Evolutionary conservation across 2,113 vertebrate genomes (phyloP), one percentile per base, ranked within the genome.

Genomic region (Lasiurus borealis): DNA sequence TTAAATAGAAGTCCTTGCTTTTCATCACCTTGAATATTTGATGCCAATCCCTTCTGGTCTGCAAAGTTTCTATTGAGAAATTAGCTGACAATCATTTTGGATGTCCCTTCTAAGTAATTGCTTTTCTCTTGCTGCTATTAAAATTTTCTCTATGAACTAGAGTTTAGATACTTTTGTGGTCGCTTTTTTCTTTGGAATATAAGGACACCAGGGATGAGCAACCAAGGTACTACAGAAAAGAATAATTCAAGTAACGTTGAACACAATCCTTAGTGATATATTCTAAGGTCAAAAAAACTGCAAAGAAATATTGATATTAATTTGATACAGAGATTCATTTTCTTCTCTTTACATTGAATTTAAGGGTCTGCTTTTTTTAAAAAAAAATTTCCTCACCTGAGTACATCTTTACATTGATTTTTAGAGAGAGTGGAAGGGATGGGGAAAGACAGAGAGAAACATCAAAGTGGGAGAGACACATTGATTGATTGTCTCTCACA

Each of bases 241-340:
- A 44, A n/a, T 27, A 69, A 64, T 13, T 64, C 62, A 64, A 64
- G 62, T 29, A 64, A 64, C 62, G 29, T 64, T 64, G 62, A 64
- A 80, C 31, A 73, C 13, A 11, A 25, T 90, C 40, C 80, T 77
- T 66, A 40, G 29, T 73, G 81, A 48, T 25, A 46, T 21, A 44
- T 29, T 54, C 59, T 52, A 19, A 83, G 27, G 15, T 69, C 54
- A 29, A 84, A 80, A 64, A 12, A 62, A n/a, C 15, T 75, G 57
- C 11, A 68, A 95, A 76, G 50, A 83, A 76, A 82, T 69, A 12
- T 90, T 52, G 50, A 72, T 59, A 72, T 50, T 62, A 80, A 85
- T 46, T 59, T 81, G 57, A 48, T 44, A 29, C 21, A 73, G 46
- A 75, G 34, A 44, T 86, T 40, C 18, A 46, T 34, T 36, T 76